Conservation (phyloP, 37 sponge, comb jelly and placozoan genomes). For the Amphimedon queenslandica region DNA sequence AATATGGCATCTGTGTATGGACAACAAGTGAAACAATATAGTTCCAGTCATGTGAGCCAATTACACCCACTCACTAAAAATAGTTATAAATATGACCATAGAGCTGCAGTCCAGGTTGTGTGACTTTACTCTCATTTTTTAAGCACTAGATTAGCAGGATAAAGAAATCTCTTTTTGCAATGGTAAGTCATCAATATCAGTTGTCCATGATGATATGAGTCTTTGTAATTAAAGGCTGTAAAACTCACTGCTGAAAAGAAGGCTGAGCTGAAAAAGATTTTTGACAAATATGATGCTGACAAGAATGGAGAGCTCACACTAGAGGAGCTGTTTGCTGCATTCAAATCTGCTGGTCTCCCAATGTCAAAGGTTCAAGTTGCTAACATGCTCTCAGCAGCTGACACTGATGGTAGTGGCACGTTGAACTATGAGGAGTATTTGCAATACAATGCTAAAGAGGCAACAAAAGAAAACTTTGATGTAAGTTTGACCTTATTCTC, state of each 20-base stretch:
- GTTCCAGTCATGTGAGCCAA: too few relatives aligned
- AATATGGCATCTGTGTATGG: too few relatives aligned
- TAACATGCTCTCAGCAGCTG: conserved; percentile 8
- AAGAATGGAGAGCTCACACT: conserved; percentile 18
- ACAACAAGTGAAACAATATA: too few relatives aligned
- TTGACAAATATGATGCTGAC: conserved; percentile 17
- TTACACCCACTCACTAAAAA: too few relatives aligned
- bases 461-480: neutral
- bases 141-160: too few relatives aligned
- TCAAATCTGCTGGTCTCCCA: conserved; percentile 9
- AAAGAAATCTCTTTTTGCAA: too few relatives aligned
- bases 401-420: conserved; percentile 19
- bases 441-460: neutral
- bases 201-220: too few relatives aligned
- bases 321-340: conserved; percentile 1
- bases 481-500: neutral
- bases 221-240: too few relatives aligned
- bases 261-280: conserved; percentile 2
- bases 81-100: too few relatives aligned
- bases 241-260: conserved; percentile 1
- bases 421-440: conserved; percentile 20
- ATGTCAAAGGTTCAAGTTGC: conserved; percentile 4
- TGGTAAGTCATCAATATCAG: too few relatives aligned
- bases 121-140: too few relatives aligned
- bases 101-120: too few relatives aligned